phyloP scores from a whole-genome alignment of 2,888 invertebrate genomes.

The Cheilosia urbana region DNA sequence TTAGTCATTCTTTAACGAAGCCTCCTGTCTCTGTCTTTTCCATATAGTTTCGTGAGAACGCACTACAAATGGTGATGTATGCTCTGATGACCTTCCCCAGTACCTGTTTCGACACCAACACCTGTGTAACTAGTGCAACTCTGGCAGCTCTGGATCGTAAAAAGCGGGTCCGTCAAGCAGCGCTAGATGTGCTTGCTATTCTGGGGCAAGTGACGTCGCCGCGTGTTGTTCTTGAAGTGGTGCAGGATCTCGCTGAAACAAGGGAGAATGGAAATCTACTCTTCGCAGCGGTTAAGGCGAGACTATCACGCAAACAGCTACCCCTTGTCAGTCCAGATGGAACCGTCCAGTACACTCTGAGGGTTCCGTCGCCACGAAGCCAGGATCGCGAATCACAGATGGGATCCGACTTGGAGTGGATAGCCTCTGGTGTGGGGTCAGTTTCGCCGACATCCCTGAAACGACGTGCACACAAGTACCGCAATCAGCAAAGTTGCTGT shows the following conservation, averaged over 20 bases:
- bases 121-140: conserved; percentile 83
- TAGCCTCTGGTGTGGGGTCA: conserved; percentile 87
- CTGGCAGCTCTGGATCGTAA: conserved; percentile 86
- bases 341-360: conserved; percentile 90
- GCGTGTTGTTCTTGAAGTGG: conserved; percentile 87
- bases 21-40: conserved; percentile 47
- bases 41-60: conserved; percentile 88
- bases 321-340: conserved; percentile 90
- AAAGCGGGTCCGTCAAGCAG: conserved; percentile 90
- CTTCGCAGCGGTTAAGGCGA: conserved; percentile 88
- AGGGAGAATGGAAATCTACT: conserved; percentile 85
- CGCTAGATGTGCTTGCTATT: conserved; percentile 91
- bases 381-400: conserved; percentile 79
- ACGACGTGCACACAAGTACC: conserved; percentile 78
- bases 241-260: conserved; percentile 84
- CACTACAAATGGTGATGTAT: conserved; percentile 90
- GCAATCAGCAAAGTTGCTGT: conserved; percentile 76
- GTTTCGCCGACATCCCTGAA: conserved; percentile 85
- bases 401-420: conserved; percentile 91
- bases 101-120: conserved; percentile 87
- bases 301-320: conserved; percentile 89
- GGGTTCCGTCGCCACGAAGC: conserved; percentile 84
- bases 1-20: conserved; percentile 42
- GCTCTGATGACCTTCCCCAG: conserved; percentile 91
- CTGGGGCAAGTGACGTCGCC: conserved; percentile 89